Conservation (phyloP, 2,113 vertebrate species). For the Mystacornis crossleyi region DNA sequence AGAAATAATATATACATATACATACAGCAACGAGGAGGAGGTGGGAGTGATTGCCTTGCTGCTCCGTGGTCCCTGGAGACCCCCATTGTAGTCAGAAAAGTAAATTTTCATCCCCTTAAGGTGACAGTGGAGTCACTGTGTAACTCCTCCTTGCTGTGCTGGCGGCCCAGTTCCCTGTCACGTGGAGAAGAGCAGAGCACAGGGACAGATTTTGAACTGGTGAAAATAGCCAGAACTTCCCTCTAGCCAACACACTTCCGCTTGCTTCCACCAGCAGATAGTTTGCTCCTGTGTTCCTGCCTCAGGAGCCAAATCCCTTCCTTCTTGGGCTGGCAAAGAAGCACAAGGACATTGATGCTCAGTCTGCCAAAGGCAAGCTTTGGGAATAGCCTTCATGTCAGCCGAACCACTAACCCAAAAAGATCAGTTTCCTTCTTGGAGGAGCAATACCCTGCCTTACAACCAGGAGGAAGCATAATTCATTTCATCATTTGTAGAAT, state of each 20-base stretch:
- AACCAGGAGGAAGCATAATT: background rate
- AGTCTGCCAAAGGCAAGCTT: background rate
- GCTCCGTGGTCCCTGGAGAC: background rate
- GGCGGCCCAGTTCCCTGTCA: background rate
- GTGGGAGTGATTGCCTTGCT: background rate
- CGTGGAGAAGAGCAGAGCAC: background rate
- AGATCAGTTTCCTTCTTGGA: background rate
- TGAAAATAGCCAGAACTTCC: background rate
- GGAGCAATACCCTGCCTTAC: background rate
- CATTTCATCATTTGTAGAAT: background rate
- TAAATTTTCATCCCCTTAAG: background rate
- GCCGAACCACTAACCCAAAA: background rate
- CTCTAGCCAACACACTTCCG: background rate
- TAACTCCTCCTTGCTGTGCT: background rate
- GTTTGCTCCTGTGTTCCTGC: background rate
- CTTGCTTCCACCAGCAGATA: background rate
- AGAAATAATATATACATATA: background rate
- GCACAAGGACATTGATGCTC: background rate
- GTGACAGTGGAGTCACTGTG: rapidly evolving
- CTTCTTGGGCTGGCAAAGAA: background rate
- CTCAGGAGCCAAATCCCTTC: background rate
- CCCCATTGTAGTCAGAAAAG: background rate
- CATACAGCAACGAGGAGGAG: background rate
- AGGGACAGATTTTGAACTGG: background rate
- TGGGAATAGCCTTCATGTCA: background rate